Evolutionary conservation across 2,888 invertebrate species (phyloP), one percentile per base, ranked within the genome.

Genomic region (Rhogogaster chlorosoma): DNA sequence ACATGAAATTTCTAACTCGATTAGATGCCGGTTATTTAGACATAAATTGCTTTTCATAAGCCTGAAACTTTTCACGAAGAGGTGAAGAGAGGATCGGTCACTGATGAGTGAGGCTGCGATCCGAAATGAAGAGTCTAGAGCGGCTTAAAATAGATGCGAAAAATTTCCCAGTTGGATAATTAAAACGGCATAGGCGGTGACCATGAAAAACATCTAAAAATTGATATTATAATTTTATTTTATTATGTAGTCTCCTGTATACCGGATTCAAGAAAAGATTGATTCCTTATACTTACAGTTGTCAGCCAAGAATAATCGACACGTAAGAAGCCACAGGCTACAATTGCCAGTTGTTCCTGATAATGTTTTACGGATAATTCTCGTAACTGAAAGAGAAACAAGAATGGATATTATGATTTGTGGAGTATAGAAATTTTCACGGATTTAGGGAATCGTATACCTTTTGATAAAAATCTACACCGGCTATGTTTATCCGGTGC

Each of bases 401-500:
- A 75, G 0, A 12, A 26, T n/a, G 45, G 7, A n/a, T 22, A 22
- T 75, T 12, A 29, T 15, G 7, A 75, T 45, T 22, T 9, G 15
- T 5, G 5, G 5, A 18, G 49, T 49, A 0, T n/a, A 7, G 12
- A 22, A n/a, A 15, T 26, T 15, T 45, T 18, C 4, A 32, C 0
- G 26, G 7, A 70, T 6, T 18, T 15, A 36, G 2, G 32, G 18
- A 70, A 36, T 32, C 36, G 0, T 38, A n/a, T n/a, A 70, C 70
- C 70, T 70, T 32, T 70, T n/a, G 70, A 70, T 70, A 9, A 36
- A 70, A 70, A 70, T n/a, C 36, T 36, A 36, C n/a, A n/a, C 36
- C 36, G 29, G 70, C 15, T 6, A 70, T 2, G 36, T 38, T n/a
- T 32, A 70, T 70, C 38, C 32, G 70, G 32, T 70, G 70, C n/a